These are phyloP conservation scores for Ursus arctos DNA, from an alignment of 2,113 vertebrate genomes.

Conservation along the genomic window DNA sequence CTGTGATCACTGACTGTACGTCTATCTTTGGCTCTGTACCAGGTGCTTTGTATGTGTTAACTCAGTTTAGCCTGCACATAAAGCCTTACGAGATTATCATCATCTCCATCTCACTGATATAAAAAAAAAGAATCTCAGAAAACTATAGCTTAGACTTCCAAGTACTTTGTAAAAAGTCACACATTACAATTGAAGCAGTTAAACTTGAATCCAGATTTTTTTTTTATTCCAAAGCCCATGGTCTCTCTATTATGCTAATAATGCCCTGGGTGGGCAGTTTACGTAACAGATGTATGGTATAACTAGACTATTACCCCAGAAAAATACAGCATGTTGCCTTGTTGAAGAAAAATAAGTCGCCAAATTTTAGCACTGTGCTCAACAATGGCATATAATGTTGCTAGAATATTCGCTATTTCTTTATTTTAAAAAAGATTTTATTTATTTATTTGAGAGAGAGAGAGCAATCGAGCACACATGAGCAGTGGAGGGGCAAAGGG, in stretches of 20 bases:
- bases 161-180: conserved; percentile 19
- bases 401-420: neutral
- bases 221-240: neutral
- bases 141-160: neutral
- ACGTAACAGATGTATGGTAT: neutral
- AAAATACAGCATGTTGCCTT: neutral
- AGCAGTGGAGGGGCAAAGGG: neutral
- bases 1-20: neutral
- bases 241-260: neutral
- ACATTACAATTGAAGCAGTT: neutral
- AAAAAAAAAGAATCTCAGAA: neutral
- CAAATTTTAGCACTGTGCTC: neutral
- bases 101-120: neutral
- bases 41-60: neutral
- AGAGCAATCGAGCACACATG: too few species aligned
- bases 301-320: neutral
- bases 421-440: neutral
- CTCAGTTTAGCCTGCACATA: neutral
- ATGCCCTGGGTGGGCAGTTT: neutral
- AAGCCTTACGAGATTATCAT: neutral
- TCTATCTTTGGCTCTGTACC: neutral
- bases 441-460: neutral
- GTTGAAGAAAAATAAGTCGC: neutral
- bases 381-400: neutral
- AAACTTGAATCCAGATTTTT: neutral